These are phyloP conservation scores for Parasteatoda tepidariorum DNA, from an alignment of 1,140 invertebrate species.

Conservation along the genomic window DNA sequence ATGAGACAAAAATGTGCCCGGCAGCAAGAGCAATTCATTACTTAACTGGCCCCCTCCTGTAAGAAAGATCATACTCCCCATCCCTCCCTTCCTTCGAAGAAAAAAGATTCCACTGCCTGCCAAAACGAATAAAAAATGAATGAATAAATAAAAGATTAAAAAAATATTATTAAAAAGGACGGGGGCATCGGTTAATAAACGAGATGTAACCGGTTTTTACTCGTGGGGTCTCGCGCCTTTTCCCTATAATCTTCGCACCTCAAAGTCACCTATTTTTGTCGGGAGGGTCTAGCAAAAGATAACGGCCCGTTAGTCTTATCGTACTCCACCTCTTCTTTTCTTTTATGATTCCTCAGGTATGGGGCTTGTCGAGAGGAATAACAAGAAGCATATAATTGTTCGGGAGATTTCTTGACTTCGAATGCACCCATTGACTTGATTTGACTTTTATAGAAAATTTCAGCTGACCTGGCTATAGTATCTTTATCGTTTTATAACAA, in stretches of 20 bases:
- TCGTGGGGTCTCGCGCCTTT: constrained; percentile 20
- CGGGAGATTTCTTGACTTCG: no score
- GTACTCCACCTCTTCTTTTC: neutral
- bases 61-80: neutral
- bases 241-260: constrained; percentile 42
- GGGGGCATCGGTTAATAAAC: constrained; percentile 2
- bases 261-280: constrained; percentile 36
- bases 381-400: no score
- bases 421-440: no score
- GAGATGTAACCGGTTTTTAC: constrained; percentile 24
- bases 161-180: neutral
- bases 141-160: neutral
- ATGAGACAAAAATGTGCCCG: neutral
- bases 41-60: neutral
- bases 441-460: no score
- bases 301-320: constrained; percentile 15
- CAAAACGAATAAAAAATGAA: neutral
- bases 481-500: no score
- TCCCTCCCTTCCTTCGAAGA: neutral
- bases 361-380: no score
- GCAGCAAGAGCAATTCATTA: neutral
- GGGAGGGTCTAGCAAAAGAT: neutral
- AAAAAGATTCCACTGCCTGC: neutral
- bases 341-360: no score
- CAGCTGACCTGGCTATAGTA: no score